These are phyloP conservation scores for Anniella stebbinsi DNA, from an alignment of 2,797 vertebrate genomes.

Conservation along the genomic window DNA sequence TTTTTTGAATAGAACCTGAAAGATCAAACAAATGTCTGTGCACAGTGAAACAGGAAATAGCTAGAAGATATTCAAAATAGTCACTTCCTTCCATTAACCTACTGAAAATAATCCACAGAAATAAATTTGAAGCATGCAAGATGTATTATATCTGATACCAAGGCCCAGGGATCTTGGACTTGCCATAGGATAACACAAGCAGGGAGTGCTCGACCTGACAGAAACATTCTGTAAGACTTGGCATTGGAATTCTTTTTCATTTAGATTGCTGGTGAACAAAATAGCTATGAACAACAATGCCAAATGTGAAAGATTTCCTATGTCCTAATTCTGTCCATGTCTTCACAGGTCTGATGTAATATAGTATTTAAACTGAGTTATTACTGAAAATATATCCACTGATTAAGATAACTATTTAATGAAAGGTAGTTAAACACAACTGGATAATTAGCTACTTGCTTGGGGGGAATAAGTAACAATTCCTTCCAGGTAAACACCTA, in stretches of 20 bases:
- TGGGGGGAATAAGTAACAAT: neutral
- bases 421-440: neutral
- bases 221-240: neutral
- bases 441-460: neutral
- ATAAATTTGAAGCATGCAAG: neutral
- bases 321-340: neutral
- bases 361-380: no score
- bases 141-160: neutral
- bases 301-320: neutral
- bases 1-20: neutral
- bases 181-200: neutral
- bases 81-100: neutral
- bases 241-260: neutral
- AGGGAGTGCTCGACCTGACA: neutral
- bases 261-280: neutral
- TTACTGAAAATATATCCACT: no score
- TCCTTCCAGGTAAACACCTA: neutral
- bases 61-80: neutral
- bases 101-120: neutral
- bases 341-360: neutral
- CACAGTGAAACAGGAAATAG: neutral
- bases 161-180: no score
- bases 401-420: neutral
- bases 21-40: neutral
- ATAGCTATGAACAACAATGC: neutral